Evolutionary conservation across 2,888 invertebrate genomes (phyloP), one percentile per base, ranked within the genome.

Genomic region (Mythimna vitellina): DNA sequence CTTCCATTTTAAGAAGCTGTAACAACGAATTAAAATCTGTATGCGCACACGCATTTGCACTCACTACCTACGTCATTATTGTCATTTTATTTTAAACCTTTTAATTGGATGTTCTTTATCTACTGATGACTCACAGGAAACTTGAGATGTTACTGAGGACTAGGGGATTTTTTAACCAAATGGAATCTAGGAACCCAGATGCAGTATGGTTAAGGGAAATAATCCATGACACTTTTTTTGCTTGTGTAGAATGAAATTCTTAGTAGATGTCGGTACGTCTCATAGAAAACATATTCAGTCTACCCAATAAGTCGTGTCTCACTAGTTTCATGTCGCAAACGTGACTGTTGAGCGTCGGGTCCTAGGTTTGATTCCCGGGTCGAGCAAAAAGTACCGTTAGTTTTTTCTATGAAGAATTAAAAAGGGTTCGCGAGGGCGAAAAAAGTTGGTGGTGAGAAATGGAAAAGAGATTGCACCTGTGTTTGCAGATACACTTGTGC

Each of bases 1-100:
- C 70, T 70, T 67, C 65, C 57, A 6, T 54, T 53, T 25, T 17
- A 65, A 83, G 73, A 83, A 77, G 49, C n/a, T 62, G 65, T 20
- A 29, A 3, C 20, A 20, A 58, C 35, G n/a, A n/a, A 65, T 22
- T 20, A 7, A 42, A 12, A 12, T n/a, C 4, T 14, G 12, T 7
- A 22, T 22, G 38, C 14, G 46, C 17, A 12, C 1, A 57, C 7
- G 17, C 8, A 35, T 58, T 35, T 53, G 51, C 35, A 60, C 35
- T 54, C n/a, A 46, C 1, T 46, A 46, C 2, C 4, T 35, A 53
- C 67, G 65, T 81, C 54, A 66, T 46, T 29, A 42, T 51, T 8
- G 14, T 72, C 20, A 46, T 46, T 56, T 60, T 65, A 42, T 49
- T 64, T 62, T 14, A 0, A 25, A 29, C 20, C 17, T 38, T 38